Base-by-base conservation (phyloP, 2,113 vertebrate species). In the Pollachius pollachius region DNA sequence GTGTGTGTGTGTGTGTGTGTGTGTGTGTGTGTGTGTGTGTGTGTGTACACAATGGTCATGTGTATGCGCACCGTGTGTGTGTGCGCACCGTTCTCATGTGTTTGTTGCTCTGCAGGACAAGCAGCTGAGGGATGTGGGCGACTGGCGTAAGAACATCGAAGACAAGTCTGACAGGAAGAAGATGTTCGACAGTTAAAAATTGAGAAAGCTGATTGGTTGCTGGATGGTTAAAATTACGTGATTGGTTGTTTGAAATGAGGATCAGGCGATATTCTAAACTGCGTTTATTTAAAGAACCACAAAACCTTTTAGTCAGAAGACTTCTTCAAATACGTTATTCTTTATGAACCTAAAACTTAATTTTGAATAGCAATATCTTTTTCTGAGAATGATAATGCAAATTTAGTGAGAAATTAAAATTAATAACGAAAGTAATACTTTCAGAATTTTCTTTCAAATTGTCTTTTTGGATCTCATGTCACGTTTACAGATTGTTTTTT, bases 141-240 rank as follows among this genome's bases (percentile, higher is more conserved):
- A 99, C 90, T 99, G 97, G 97, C 94, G 97, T 85, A 98, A 99
- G 93, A 99, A 98, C 88, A 95, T 99, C 3, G 97, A 99, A 80
- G 97, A 98, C 92, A 99, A 99, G 91, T 95, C 97, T 0, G 97
- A 96, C 80, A 94, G 97, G 73, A 99, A 99, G 95, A 99, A 99
- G 94, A 99, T 99, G 97, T 99, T 99, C 0, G 96, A 99, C 78
- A 82, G 95, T 74, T 90, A 90, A 84, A 84, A 85, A 16, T 3
- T 4, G 30, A 34, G 1, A 9, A 48, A 11, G 41, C 41, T 13
- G 41, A 13, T 48, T 48, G 41, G 41, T 48, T 48, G 41, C 41
- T 48, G 8, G 41, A 48, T 9, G 8, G 41, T 48, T 48, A 48
- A 48, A 13, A 48, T 9, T 9, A 12, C 12, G 41, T 48, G 41